These are phyloP conservation scores for Helobdella robusta DNA, from an alignment of 2,888 invertebrate species.

Conservation along the genomic window DNA sequence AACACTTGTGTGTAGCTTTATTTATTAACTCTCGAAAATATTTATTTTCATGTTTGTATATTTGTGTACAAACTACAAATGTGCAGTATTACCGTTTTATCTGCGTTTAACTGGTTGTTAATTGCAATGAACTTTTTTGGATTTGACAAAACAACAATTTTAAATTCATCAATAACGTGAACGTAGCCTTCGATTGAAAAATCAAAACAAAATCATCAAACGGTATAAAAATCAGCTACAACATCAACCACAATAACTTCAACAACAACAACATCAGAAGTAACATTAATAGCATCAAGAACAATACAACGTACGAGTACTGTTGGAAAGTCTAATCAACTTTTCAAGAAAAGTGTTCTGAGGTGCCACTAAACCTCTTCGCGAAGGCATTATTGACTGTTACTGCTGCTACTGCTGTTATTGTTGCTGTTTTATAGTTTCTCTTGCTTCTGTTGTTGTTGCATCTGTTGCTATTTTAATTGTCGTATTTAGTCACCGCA, in stretches of 20 bases:
- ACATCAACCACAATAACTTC: not conserved
- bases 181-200: not conserved
- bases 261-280: not conserved
- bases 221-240: too few relatives aligned
- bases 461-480: too few relatives aligned
- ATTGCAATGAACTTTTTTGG: too few relatives aligned
- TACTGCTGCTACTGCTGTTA: not conserved
- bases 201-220: not conserved
- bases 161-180: not conserved
- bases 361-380: slow-evolving; percentile 87
- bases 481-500: too few relatives aligned
- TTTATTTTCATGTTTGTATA: too few relatives aligned
- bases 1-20: too few relatives aligned
- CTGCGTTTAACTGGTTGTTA: too few relatives aligned
- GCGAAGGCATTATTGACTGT: slow-evolving; percentile 41
- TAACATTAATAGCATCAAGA: slow-evolving; percentile 8
- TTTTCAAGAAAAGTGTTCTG: slow-evolving; percentile 99
- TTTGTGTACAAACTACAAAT: too few relatives aligned
- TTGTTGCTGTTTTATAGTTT: not conserved
- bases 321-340: slow-evolving; percentile 94
- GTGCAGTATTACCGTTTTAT: too few relatives aligned
- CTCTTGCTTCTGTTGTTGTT: not conserved
- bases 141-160: too few relatives aligned
- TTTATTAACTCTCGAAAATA: too few relatives aligned
- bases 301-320: slow-evolving; percentile 74